These are phyloP conservation scores for Patella depressa DNA, from an alignment of 2,888 invertebrate genomes.

Conservation along the genomic window DNA sequence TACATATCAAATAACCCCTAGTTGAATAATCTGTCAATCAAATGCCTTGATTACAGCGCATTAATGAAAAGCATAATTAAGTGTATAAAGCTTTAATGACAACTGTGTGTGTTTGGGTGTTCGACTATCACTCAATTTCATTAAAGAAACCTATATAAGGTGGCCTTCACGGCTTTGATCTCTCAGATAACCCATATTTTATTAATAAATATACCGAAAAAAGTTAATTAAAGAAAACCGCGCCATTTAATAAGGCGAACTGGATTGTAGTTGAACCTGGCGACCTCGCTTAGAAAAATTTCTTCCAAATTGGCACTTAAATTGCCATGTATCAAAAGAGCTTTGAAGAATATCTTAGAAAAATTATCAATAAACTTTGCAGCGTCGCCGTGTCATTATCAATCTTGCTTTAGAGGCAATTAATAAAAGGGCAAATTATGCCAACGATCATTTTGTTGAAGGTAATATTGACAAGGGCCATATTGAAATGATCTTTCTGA, in stretches of 20 bases:
- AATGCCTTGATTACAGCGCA: background rate
- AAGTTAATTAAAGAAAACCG: conserved; percentile 1
- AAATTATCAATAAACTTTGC: background rate
- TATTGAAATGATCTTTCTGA: too few species aligned
- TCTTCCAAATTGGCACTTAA: conserved; percentile 2
- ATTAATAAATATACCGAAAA: background rate
- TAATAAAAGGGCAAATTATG: too few species aligned
- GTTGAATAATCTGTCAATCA: conserved; percentile 6
- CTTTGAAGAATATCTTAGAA: background rate
- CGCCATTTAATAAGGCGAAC: conserved; percentile 2
- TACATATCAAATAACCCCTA: background rate
- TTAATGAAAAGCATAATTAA: conserved; percentile 7
- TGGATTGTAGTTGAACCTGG: background rate
- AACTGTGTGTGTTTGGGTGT: background rate
- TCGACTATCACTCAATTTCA: background rate
- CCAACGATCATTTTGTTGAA: too few species aligned
- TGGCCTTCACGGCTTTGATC: background rate
- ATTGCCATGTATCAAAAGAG: conserved; percentile 5
- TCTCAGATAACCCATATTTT: conserved; percentile 9
- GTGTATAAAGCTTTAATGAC: background rate
- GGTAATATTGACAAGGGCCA: too few species aligned
- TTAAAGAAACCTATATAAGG: background rate
- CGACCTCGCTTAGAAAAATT: background rate
- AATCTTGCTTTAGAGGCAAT: too few species aligned
- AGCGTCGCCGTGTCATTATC: background rate